Percentiles rank a stretch among this genome's conserved stretches.
Evolutionary conservation across 1,140 invertebrate genomes (phyloP).

Genomic region (Cecropterus lyciades): DNA sequence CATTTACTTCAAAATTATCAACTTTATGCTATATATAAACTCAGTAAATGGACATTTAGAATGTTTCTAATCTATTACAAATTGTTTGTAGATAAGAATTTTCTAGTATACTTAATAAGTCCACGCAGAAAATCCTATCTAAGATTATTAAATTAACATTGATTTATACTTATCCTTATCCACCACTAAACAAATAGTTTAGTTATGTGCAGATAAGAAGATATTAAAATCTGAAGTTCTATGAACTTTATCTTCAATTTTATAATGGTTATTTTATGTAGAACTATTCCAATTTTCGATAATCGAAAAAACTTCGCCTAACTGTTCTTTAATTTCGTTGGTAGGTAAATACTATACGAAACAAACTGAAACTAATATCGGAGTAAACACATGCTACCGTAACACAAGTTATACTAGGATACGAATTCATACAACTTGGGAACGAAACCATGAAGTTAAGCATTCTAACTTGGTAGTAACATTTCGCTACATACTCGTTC

Average conservation of each 20-base stretch:
- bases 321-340: slow-evolving; percentile 13
- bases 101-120: not conserved
- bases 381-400: slow-evolving; percentile 58
- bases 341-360: slow-evolving; percentile 36
- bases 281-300: not conserved
- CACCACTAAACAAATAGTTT: not conserved
- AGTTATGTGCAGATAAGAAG: slow-evolving; percentile 2
- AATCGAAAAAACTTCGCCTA: not conserved
- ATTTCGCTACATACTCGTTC: slow-evolving; percentile 7
- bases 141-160: not conserved
- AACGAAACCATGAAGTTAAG: slow-evolving; percentile 42
- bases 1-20: too few species aligned
- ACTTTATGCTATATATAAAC: too few species aligned
- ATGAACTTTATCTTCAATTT: not conserved
- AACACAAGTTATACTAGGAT: slow-evolving; percentile 48
- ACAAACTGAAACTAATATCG: slow-evolving; percentile 61
- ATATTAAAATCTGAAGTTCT: not conserved
- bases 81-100: not conserved
- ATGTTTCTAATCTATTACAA: not conserved
- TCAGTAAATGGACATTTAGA: too few species aligned
- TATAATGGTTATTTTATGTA: slow-evolving; percentile 4
- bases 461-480: slow-evolving; percentile 24
- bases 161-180: slow-evolving; percentile 5
- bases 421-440: slow-evolving; percentile 42
- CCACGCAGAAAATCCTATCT: not conserved